A percentile compares a stretch with the other conserved stretches of the same genome.
Conservation (phyloP, 2,797 vertebrate species). For the Neomorphus geoffroyi region DNA sequence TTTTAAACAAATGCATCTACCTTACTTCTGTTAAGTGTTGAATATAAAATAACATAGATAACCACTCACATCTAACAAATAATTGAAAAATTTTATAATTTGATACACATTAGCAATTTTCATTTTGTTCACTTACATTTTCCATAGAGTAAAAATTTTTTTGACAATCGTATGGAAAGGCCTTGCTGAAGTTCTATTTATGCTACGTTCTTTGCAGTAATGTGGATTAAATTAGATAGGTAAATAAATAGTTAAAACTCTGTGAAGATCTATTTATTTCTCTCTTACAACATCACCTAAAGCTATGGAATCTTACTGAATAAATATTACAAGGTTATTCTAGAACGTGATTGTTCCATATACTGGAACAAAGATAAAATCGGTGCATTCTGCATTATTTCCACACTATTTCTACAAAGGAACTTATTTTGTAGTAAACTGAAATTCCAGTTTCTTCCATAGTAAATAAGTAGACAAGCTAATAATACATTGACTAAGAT, state of each 20-base stretch:
- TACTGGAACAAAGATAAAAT: neutral
- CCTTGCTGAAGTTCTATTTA: neutral
- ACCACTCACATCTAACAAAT: neutral
- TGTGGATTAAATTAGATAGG: neutral
- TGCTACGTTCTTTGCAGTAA: neutral
- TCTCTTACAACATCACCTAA: neutral
- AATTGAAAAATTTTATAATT: neutral
- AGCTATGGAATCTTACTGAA: neutral
- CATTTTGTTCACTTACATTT: neutral
- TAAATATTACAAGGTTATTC: neutral
- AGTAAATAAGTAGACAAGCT: neutral
- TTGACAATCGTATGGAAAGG: neutral
- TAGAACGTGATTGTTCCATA: neutral
- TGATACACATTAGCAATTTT: neutral
- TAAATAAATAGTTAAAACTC: neutral
- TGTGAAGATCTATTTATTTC: neutral
- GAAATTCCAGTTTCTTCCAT: neutral
- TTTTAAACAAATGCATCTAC: slow-evolving; percentile 27
- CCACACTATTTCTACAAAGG: neutral
- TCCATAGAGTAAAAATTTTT: neutral
- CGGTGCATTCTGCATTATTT: neutral
- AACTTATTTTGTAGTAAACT: neutral
- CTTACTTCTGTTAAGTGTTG: neutral
- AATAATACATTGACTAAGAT: neutral
- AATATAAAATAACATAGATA: neutral